Evolutionary conservation across 2,113 vertebrate species (phyloP).

Genomic region (Callipepla californica): DNA sequence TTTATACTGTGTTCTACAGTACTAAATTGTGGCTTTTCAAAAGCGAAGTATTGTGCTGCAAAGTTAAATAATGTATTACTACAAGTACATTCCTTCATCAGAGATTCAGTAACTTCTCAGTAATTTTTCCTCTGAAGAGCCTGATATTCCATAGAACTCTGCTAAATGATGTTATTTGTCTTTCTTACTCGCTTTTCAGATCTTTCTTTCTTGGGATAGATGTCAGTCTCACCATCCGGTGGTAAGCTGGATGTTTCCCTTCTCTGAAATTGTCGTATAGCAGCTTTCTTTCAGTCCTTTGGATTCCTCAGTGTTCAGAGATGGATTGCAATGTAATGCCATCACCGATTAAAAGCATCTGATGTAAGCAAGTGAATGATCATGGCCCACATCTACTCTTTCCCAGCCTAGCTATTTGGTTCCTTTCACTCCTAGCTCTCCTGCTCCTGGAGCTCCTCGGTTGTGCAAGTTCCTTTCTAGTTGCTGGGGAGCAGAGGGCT

Average conservation of each 20-base stretch:
- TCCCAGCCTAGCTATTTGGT: neutral
- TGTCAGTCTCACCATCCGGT: neutral
- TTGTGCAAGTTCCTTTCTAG: neutral
- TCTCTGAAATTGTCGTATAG: neutral
- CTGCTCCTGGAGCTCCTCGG: neutral
- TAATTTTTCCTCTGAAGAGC: neutral
- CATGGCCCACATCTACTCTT: neutral
- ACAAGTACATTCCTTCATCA: neutral
- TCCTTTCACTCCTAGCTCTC: neutral
- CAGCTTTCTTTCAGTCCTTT: constrained; percentile 1
- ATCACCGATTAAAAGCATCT: neutral
- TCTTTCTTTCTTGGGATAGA: neutral
- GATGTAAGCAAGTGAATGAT: neutral
- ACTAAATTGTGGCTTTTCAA: neutral
- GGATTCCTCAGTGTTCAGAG: neutral
- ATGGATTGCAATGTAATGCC: neutral
- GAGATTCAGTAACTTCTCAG: neutral
- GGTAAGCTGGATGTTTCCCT: neutral
- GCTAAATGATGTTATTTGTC: neutral
- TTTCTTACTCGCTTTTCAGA: neutral
- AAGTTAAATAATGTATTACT: neutral
- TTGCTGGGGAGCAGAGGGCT: neutral
- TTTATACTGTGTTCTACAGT: neutral
- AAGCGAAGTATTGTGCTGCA: neutral
- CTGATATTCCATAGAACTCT: neutral